Evolutionary conservation across 2,797 vertebrate genomes (phyloP).

Genomic region (Aerospiza tachiro): DNA sequence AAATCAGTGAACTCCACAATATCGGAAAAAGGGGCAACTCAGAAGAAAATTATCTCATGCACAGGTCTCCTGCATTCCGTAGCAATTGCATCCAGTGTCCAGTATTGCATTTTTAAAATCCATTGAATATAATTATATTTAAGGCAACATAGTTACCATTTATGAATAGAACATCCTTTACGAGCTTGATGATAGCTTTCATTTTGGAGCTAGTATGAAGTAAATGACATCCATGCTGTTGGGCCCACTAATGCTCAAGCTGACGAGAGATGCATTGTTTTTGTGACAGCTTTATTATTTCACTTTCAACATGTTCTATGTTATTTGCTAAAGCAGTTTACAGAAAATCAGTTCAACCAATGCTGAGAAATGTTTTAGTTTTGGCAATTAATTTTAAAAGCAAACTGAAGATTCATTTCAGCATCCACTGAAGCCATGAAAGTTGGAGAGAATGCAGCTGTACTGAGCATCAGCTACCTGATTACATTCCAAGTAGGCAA

Average conservation of each 20-base stretch:
- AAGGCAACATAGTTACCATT: conserved; percentile 1
- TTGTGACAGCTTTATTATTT: conserved; percentile 13
- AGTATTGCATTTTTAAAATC: background rate
- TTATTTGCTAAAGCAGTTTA: conserved; percentile 31
- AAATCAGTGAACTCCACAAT: background rate
- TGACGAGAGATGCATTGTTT: background rate
- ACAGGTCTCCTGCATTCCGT: background rate
- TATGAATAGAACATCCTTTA: conserved; percentile 3
- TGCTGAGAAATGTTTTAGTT: background rate
- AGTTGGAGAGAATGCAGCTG: background rate
- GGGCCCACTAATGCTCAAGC: background rate
- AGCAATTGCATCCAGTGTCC: background rate
- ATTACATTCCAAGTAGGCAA: background rate
- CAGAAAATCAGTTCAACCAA: conserved; percentile 43
- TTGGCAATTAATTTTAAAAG: background rate
- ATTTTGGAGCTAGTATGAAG: background rate
- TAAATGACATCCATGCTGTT: background rate
- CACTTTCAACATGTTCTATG: background rate
- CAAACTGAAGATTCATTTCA: background rate
- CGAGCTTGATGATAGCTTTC: background rate
- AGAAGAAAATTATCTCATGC: background rate
- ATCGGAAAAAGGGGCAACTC: background rate
- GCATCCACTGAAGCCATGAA: background rate
- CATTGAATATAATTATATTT: background rate
- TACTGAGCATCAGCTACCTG: background rate